Percentiles rank a stretch among this genome's conserved stretches.
phyloP scores from a whole-genome alignment of 2,113 vertebrate genomes.

The Ictalurus furcatus region DNA sequence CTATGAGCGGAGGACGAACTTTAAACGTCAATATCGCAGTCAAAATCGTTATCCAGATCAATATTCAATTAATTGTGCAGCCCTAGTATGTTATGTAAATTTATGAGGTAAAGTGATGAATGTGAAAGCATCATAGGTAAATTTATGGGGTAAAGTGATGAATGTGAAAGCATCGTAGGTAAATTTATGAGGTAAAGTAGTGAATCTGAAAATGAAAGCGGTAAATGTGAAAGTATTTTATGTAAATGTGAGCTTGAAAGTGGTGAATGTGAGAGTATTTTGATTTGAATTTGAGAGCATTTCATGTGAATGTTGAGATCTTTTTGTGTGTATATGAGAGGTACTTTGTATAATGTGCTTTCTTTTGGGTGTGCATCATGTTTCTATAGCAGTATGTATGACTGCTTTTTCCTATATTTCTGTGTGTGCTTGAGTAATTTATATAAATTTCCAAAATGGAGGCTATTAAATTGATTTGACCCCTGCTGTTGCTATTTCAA shows the following conservation, averaged over 20 bases:
- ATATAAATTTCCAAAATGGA: neutral
- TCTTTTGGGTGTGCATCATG: neutral
- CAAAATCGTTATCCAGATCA: no score
- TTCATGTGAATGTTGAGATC: neutral
- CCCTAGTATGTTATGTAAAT: neutral
- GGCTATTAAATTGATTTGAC: conserved; percentile 17
- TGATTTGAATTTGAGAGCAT: neutral
- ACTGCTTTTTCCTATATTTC: neutral
- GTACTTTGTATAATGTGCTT: neutral
- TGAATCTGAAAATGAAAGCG: neutral
- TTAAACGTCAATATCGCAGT: no score
- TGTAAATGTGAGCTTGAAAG: neutral
- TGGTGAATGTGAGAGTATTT: neutral
- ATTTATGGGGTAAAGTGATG: neutral
- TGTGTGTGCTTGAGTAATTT: neutral
- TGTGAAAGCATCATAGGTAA: neutral
- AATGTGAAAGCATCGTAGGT: neutral
- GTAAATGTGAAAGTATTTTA: neutral
- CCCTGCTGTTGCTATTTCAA: neutral
- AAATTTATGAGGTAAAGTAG: neutral
- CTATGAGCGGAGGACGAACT: no score
- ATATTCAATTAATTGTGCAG: no score
- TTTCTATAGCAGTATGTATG: neutral
- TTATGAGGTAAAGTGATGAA: neutral
- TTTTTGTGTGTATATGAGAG: neutral